Percentiles rank a stretch among this genome's conserved stretches.
phyloP scores from a whole-genome alignment of 2,797 vertebrate genomes.

The Acanthurus tractus region DNA sequence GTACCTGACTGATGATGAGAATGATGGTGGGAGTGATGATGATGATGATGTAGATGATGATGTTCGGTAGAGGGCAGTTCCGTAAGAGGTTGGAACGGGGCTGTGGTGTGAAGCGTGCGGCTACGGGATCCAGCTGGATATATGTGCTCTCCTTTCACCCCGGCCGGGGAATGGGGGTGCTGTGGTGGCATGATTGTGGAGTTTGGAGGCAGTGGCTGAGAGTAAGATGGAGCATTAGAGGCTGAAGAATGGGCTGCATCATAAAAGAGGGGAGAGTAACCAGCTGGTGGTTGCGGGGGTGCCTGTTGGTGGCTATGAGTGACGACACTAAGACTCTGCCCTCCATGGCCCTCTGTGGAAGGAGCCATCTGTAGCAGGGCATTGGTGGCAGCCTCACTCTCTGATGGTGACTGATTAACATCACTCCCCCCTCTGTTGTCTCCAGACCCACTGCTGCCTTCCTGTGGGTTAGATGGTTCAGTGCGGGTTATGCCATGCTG shows the following conservation, averaged over 20 bases:
- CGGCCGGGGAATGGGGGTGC: conserved; percentile 86
- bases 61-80: conserved; percentile 82
- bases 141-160: conserved; percentile 88
- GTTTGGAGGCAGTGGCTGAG: conserved; percentile 87
- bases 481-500: conserved; percentile 88
- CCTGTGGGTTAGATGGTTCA: conserved; percentile 82
- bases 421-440: conserved; percentile 76
- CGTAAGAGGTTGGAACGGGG: conserved; percentile 84
- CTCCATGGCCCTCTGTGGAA: conserved; percentile 78
- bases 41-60: conserved; percentile 83
- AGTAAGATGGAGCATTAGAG: conserved; percentile 81
- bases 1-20: conserved; percentile 80
- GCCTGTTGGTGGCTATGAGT: conserved; percentile 86
- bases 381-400: conserved; percentile 89
- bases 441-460: conserved; percentile 76
- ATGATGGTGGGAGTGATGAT: conserved; percentile 86
- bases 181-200: conserved; percentile 87
- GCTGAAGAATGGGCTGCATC: conserved; percentile 84
- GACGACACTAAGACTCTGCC: conserved; percentile 81
- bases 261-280: conserved; percentile 88
- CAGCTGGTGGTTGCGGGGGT: conserved; percentile 80
- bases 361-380: conserved; percentile 88
- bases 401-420: conserved; percentile 82
- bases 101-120: conserved; percentile 84
- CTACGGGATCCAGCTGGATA: conserved; percentile 83